Evolutionary conservation across 2,888 invertebrate genomes (phyloP).

Genomic region (Philopedon plagiatum): DNA sequence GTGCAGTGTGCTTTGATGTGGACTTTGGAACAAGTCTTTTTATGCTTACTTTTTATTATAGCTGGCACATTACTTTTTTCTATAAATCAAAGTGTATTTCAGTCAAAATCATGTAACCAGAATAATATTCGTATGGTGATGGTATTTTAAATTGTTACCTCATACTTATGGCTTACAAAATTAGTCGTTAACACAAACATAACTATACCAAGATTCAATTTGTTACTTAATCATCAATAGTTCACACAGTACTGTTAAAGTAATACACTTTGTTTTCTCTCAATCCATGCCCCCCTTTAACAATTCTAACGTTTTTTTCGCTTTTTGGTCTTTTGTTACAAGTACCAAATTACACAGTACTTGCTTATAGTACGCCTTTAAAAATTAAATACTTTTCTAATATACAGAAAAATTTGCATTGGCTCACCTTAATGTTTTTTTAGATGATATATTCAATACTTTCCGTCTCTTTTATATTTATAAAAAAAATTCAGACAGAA

Average conservation of each 20-base stretch:
- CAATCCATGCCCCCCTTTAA: constrained; percentile 28
- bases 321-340: constrained; percentile 55
- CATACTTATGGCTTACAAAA: constrained; percentile 22
- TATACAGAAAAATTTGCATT: not conserved
- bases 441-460: too few relatives aligned
- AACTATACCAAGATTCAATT: constrained; percentile 24
- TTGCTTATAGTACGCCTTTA: constrained; percentile 54
- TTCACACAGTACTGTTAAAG: constrained; percentile 30
- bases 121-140: constrained; percentile 16
- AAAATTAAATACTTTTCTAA: not conserved
- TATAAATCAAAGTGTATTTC: constrained; percentile 49
- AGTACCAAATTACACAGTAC: constrained; percentile 62
- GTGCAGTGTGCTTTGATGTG: constrained; percentile 27
- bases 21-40: constrained; percentile 36
- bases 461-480: too few relatives aligned
- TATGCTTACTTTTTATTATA: constrained; percentile 52
- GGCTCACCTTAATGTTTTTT: not conserved
- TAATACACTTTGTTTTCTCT: constrained; percentile 54
- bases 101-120: constrained; percentile 1
- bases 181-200: constrained; percentile 24
- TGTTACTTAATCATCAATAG: constrained; percentile 16
- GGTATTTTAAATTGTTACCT: constrained; percentile 16
- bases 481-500: too few relatives aligned
- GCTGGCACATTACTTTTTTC: constrained; percentile 53
- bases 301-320: constrained; percentile 23